phyloP scores from a whole-genome alignment of 2,113 vertebrate species.

The Antechinus flavipes region DNA sequence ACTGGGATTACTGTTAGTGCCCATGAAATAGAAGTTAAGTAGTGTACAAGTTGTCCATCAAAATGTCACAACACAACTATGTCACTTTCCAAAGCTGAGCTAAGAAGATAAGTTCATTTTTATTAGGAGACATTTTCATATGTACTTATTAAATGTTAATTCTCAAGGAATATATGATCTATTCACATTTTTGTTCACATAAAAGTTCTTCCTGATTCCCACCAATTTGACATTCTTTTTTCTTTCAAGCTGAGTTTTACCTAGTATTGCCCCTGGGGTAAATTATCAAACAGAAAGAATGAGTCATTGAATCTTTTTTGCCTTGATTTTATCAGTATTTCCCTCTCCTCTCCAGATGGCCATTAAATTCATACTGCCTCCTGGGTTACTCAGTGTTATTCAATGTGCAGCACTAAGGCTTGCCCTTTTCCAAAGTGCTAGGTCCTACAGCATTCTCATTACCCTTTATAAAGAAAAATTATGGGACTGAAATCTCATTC shows the following conservation, averaged over 20 bases:
- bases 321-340: not conserved
- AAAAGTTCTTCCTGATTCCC: not conserved
- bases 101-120: not conserved
- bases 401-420: not conserved
- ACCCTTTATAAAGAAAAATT: not conserved
- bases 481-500: not conserved
- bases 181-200: not conserved
- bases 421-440: not conserved
- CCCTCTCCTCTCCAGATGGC: not conserved
- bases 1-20: not conserved
- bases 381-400: not conserved
- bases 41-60: not conserved
- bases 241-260: not conserved
- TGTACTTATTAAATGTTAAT: conserved; percentile 5
- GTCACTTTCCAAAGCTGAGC: not conserved
- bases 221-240: not conserved
- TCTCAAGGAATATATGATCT: not conserved
- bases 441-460: not conserved
- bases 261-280: not conserved
- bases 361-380: not conserved
- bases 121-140: not conserved
- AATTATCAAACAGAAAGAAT: not conserved
- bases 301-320: not conserved
- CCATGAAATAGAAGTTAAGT: not conserved
- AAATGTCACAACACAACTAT: not conserved